Conservation (phyloP, 2,888 invertebrate species). For the Zaprionus obscuricornis region DNA sequence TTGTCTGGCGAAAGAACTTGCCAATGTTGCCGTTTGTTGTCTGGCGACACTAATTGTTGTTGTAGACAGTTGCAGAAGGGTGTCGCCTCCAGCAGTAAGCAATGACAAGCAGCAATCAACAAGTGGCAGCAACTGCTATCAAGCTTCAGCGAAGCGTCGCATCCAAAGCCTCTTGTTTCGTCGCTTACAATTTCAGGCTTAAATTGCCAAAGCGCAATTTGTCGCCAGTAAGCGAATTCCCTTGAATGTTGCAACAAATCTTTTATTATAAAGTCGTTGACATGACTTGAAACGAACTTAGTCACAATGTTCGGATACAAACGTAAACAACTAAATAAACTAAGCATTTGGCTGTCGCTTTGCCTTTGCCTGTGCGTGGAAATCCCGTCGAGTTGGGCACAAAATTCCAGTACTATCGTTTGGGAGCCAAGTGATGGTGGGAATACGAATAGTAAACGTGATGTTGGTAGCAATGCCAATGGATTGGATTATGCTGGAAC, state of each 20-base stretch:
- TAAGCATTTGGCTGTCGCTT: conserved; percentile 6
- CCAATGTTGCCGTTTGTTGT: too few species aligned
- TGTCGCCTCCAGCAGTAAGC: conserved; percentile 11
- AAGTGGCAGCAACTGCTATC: too few species aligned
- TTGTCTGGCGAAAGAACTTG: conserved; percentile 64
- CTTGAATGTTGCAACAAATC: conserved; percentile 33
- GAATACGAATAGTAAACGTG: conserved; percentile 40
- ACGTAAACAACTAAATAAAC: conserved; percentile 41
- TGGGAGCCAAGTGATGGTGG: conserved; percentile 38
- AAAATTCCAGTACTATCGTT: conserved; percentile 46
- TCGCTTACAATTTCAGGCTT: conserved; percentile 62
- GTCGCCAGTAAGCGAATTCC: conserved; percentile 59
- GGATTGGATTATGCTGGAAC: conserved; percentile 57
- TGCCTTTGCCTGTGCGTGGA: conserved; percentile 6
- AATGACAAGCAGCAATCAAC: conserved; percentile 10
- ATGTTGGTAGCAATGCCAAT: conserved; percentile 24
- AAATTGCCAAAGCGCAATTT: conserved; percentile 79
- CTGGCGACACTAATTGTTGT: conserved; percentile 78
- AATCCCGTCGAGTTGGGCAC: conserved; percentile 20
- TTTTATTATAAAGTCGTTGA: conserved; percentile 75
- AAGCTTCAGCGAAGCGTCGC: conserved; percentile 38
- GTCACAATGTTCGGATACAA: conserved; percentile 56
- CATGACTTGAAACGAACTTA: conserved; percentile 53
- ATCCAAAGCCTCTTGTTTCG: background rate
- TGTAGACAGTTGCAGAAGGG: conserved; percentile 28